Conservation (phyloP, 2,113 vertebrate genomes). For the Chinchilla lanigera region DNA sequence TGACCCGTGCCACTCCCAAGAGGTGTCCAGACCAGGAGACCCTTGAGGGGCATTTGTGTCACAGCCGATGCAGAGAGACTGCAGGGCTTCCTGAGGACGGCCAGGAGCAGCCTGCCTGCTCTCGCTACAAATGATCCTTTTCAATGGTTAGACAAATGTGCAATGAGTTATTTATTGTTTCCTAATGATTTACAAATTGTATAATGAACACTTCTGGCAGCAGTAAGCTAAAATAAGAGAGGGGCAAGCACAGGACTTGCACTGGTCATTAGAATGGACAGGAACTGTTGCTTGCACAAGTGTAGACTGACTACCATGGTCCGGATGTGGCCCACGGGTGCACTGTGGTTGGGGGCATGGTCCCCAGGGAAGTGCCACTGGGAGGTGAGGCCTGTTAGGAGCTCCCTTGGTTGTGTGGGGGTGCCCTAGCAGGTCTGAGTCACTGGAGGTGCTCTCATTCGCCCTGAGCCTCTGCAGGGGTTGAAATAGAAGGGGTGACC, state of each 20-base stretch:
- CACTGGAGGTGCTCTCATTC: neutral
- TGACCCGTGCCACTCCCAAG: neutral
- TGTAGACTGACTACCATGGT: fast-evolving
- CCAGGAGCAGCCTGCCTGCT: fast-evolving
- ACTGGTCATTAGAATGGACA: neutral
- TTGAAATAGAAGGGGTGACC: too few relatives aligned
- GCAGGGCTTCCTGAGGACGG: fast-evolving
- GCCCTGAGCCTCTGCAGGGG: neutral
- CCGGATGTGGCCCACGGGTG: neutral
- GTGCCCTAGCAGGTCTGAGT: too few relatives aligned
- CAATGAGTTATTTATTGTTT: fast-evolving
- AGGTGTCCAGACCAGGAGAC: neutral
- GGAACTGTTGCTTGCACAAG: neutral
- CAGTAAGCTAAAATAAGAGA: neutral
- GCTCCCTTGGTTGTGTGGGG: too few relatives aligned
- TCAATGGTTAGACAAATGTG: fast-evolving
- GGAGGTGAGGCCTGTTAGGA: neutral
- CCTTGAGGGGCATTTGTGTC: fast-evolving
- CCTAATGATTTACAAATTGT: neutral
- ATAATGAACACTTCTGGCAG: neutral
- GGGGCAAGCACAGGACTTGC: neutral
- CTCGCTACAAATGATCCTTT: fast-evolving
- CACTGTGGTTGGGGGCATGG: neutral
- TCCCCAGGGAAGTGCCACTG: neutral
- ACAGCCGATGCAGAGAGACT: fast-evolving